A percentile compares a stretch with the other conserved stretches of the same genome.
Conservation (phyloP, 2,113 vertebrate species). For the Anoura caudifer region DNA sequence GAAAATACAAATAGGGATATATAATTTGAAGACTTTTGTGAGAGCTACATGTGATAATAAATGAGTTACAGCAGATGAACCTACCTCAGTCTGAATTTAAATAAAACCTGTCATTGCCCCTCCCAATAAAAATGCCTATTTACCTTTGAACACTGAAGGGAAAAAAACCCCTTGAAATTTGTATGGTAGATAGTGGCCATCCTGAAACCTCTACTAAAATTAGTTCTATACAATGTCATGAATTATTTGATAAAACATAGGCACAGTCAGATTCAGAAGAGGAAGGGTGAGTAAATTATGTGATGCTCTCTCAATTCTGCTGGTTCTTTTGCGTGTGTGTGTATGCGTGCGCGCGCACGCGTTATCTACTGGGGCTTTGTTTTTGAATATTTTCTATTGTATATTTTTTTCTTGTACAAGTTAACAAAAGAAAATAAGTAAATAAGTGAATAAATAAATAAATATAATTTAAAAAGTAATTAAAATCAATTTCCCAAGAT, state of each 20-base stretch:
- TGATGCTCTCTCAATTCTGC: neutral
- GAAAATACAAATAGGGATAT: neutral
- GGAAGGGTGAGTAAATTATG: neutral
- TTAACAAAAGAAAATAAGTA: neutral
- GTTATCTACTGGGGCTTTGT: neutral
- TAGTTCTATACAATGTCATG: neutral
- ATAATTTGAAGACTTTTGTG: neutral
- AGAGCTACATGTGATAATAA: neutral
- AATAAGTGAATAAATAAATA: neutral
- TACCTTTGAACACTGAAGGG: neutral
- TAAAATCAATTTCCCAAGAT: slow-evolving; percentile 20
- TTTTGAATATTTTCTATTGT: neutral
- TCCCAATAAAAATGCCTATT: neutral
- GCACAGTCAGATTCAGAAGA: neutral
- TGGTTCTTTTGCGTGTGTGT: neutral
- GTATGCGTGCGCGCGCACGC: too few relatives aligned
- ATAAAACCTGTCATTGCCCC: neutral
- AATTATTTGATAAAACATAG: slow-evolving; percentile 25
- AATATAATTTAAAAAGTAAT: neutral
- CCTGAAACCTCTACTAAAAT: neutral
- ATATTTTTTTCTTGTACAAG: neutral
- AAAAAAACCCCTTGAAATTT: neutral
- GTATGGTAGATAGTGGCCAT: neutral
- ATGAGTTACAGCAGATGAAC: neutral
- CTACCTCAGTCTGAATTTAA: neutral